Base-by-base conservation (phyloP, 1,140 invertebrate species). In the Lasioglossum albipes region DNA sequence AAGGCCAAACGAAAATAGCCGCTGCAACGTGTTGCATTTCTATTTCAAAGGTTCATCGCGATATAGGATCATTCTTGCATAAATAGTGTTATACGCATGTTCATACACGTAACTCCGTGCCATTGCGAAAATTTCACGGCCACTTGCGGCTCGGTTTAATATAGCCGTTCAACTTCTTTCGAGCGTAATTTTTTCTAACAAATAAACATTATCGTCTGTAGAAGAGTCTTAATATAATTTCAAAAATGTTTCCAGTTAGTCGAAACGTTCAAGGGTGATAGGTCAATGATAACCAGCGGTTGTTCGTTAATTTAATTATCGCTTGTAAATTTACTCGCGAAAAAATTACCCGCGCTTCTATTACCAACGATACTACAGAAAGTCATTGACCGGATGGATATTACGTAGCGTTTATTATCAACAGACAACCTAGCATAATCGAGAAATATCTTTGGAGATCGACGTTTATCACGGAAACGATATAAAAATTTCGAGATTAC, bases 1-100 rank as follows among this genome's bases (percentile, higher is more conserved):
- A 71, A 79, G 52, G 71, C 77, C 49, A 31, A 67, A 45, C 71
- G 4, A 79, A 79, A 79, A 79, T 79, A 79, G 71, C 45, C 20
- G 20, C 62, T 59, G 71, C 62, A 79, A 79, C 70, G 22, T 79
- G 49, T 74, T 79, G 77, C 70, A 74, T 65, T 36, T 59, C 13
- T 13, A 64, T 79, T 74, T 79, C 2, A 49, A 79, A 79, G 77
- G 70, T 71, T 72, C 31, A 41, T 62, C 27, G 7, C 22, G 10
- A 71, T 77, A 71, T 71, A 77, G 18, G 9, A 16, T 7, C 9
- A 61, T 10, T 41, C 9, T 78, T 5, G 18, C 52, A 52, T 72
- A 78, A 78, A 64, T 64, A 78, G 41, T 54, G 52, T 45, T 41
- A 31, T 10, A 22, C 20, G 41, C 7, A 7, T 64, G 42, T 42